These are phyloP conservation scores for Lacanobia oleracea DNA, from an alignment of 2,888 invertebrate species.

Conservation along the genomic window DNA sequence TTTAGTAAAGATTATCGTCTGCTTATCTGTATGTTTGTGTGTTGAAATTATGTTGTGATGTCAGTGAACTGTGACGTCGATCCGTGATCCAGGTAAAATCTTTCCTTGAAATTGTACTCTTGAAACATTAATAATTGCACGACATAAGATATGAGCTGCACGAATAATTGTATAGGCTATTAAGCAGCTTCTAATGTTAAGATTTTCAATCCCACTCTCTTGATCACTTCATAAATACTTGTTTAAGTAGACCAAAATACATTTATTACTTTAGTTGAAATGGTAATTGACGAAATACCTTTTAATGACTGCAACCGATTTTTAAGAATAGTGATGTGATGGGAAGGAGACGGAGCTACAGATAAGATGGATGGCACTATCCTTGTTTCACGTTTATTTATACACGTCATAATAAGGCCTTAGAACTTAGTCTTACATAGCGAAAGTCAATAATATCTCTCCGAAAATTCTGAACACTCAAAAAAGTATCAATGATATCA, in stretches of 20 bases:
- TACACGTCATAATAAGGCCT: no score
- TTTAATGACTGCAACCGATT: neutral
- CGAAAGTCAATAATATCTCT: neutral
- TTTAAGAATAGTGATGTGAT: neutral
- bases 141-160: neutral
- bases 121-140: neutral
- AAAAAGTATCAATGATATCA: no score
- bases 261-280: neutral
- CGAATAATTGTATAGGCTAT: neutral
- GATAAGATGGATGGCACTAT: no score
- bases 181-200: no score
- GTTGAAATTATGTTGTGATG: conserved; percentile 64
- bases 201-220: no score
- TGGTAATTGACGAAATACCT: neutral
- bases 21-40: conserved; percentile 63
- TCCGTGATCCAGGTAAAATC: conserved; percentile 49
- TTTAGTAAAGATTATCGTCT: conserved; percentile 52
- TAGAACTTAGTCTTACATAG: no score
- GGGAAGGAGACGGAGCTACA: no score
- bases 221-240: no score
- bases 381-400: no score
- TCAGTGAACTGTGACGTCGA: conserved; percentile 55
- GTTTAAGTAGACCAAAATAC: no score
- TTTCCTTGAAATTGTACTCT: conserved; percentile 26
- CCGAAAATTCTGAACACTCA: no score